phyloP scores from a whole-genome alignment of 2,113 vertebrate species.

The Elaphurus davidianus region DNA sequence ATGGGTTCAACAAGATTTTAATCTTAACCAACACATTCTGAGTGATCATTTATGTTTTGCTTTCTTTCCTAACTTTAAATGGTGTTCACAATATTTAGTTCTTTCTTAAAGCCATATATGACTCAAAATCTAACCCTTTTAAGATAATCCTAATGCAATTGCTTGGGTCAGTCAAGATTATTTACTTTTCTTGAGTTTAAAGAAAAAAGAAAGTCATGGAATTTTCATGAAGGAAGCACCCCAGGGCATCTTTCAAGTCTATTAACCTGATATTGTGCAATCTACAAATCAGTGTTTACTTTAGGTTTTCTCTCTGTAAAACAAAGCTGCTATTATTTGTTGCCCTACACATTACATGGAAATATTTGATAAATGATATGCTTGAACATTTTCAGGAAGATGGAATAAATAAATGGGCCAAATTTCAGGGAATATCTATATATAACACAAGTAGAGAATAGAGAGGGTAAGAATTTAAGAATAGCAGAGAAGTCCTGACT shows the following conservation, averaged over 20 bases:
- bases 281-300: neutral
- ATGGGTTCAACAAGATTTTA: neutral
- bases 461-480: neutral
- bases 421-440: neutral
- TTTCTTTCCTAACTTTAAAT: neutral
- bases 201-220: neutral
- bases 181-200: neutral
- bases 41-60: neutral
- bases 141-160: neutral
- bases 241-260: neutral
- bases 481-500: neutral
- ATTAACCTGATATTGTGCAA: neutral
- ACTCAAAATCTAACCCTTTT: conserved; percentile 11
- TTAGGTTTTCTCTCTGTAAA: neutral
- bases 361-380: neutral
- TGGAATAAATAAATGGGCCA: neutral
- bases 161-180: neutral
- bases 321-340: neutral
- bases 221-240: neutral
- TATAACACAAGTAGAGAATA: neutral
- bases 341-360: neutral
- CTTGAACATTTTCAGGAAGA: neutral
- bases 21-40: neutral
- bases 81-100: neutral
- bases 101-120: neutral